Base-by-base conservation (phyloP, 2,888 invertebrate genomes). In the Augochlorella aurata region DNA sequence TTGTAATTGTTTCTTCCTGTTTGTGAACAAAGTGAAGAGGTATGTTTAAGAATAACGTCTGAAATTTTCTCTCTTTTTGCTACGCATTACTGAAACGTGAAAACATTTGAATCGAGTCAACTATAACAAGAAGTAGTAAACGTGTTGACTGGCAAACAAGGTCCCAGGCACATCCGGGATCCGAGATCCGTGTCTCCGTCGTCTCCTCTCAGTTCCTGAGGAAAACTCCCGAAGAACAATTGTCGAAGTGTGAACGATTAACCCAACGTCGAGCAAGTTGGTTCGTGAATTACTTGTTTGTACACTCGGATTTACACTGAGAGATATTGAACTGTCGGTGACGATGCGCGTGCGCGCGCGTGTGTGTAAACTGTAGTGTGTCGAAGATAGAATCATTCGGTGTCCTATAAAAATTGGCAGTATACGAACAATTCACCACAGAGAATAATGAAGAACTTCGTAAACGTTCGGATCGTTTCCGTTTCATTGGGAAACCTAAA, bases 391-490 rank as follows among this genome's bases (percentile, higher is more conserved):
- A 29, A 8, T 77, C 24, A 65, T 74, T 61, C 68, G 73, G 75
- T 78, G 75, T 84, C 45, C 79, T 82, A 87, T 86, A 86, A 84
- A 86, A 84, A 82, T 75, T 84, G 87, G 77, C 84, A 86, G 84
- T 84, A 86, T 84, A 82, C 73, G 81, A 86, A 86, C 79, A 77
- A 86, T 86, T 72, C 84, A 76, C 81, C 81, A 72, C 74, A 77
- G 69, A 81, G 71, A 79, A 67, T 38, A 73, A 58, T 24, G 79
- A 79, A 45, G 52, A 79, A 52, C 24, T 24, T 61, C 61, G 61
- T 14, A 24, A 61, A 61, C 61, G 29, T 8, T 8, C 16, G 8
- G 47, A 1, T 14, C 24, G 29, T 29, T 16, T 54, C 21, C 54
- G 52, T 7, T 54, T 9, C 47, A 2, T 10, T 0, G 10, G 21